These are phyloP conservation scores for Podarcis raffonei DNA, from an alignment of 2,113 vertebrate species.

Conservation along the genomic window DNA sequence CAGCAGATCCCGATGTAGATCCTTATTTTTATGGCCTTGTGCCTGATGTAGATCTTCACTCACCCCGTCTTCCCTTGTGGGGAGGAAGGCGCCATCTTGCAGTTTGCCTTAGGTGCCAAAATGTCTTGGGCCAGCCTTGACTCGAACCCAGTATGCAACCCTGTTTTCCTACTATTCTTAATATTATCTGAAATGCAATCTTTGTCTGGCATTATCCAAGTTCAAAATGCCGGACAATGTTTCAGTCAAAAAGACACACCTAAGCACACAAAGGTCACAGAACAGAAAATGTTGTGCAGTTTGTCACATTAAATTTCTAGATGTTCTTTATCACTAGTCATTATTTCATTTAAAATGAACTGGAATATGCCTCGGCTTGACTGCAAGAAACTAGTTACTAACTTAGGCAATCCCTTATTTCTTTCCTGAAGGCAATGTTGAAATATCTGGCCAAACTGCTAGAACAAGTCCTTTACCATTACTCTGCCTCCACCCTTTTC, in stretches of 20 bases:
- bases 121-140: no score
- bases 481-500: slow-evolving; percentile 25
- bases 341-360: slow-evolving; percentile 52
- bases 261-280: slow-evolving; percentile 51
- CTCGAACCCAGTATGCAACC: neutral
- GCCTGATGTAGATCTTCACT: no score
- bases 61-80: no score
- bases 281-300: slow-evolving; percentile 33
- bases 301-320: slow-evolving; percentile 45
- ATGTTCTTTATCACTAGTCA: slow-evolving; percentile 50
- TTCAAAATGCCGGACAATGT: slow-evolving; percentile 50
- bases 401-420: slow-evolving; percentile 37
- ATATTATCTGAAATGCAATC: neutral
- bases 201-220: slow-evolving; percentile 41
- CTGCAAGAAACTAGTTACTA: slow-evolving; percentile 52
- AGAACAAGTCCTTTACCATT: slow-evolving; percentile 55
- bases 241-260: slow-evolving; percentile 44
- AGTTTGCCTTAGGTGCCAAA: no score
- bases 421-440: slow-evolving; percentile 58
- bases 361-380: slow-evolving; percentile 56
- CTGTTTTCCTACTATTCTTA: neutral
- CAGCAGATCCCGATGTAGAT: no score
- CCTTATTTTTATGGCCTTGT: no score
- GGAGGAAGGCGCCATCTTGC: no score
- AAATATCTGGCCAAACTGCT: slow-evolving; percentile 61